These are phyloP conservation scores for Eulemur albifrons DNA, from an alignment of 2,797 vertebrate species.

Conservation along the genomic window DNA sequence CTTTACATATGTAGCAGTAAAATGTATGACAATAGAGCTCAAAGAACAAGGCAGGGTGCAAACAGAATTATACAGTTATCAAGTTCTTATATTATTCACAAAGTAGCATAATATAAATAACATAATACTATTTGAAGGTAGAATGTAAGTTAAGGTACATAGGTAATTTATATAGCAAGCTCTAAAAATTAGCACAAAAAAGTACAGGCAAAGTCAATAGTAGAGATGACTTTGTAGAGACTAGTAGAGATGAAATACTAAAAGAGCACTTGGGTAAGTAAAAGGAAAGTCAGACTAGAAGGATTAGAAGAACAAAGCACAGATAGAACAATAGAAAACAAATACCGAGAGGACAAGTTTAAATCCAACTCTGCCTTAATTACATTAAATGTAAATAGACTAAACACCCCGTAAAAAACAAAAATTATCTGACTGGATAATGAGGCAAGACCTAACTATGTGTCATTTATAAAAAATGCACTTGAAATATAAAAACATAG, in stretches of 20 bases:
- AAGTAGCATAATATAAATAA: not conserved
- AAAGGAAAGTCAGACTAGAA: not conserved
- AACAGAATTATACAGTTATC: not conserved
- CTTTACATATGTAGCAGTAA: not conserved
- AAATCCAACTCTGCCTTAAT: not conserved
- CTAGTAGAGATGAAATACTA: not conserved
- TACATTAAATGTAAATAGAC: constrained; percentile 4
- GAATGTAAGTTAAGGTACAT: not conserved
- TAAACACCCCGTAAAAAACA: not conserved
- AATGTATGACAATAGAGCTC: not conserved
- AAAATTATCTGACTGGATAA: not conserved
- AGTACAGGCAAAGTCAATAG: not conserved
- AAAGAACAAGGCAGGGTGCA: not conserved
- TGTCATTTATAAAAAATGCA: not conserved
- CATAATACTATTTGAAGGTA: not conserved
- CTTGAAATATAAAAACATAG: not conserved
- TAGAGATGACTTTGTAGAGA: not conserved
- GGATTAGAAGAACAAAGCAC: not conserved
- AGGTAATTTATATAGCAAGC: not conserved
- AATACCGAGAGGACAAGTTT: not conserved
- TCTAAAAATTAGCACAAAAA: constrained; percentile 16
- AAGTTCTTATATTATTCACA: not conserved
- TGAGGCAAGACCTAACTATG: not conserved
- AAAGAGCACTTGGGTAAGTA: not conserved
- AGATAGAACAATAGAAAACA: not conserved